phyloP scores from a whole-genome alignment of 2,113 vertebrate species.

The Miniopterus natalensis region DNA sequence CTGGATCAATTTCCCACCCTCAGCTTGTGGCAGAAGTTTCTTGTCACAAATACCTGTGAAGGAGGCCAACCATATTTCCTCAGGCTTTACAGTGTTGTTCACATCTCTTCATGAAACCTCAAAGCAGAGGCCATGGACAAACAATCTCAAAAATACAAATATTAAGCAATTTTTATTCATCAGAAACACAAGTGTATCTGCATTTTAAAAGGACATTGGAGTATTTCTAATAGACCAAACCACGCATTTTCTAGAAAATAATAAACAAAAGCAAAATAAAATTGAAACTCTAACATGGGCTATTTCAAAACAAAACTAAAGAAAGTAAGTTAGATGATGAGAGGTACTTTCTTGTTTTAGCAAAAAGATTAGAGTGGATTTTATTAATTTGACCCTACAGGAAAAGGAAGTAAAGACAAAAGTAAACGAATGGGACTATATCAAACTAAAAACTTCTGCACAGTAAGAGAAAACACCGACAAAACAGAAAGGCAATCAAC shows the following conservation, averaged over 20 bases:
- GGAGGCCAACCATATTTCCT: not conserved
- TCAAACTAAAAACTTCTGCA: not conserved
- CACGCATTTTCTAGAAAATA: not conserved
- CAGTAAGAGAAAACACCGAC: not conserved
- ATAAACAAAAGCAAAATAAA: not conserved
- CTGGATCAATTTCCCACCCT: not conserved
- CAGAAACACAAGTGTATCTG: not conserved
- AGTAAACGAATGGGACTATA: not conserved
- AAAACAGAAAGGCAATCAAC: not conserved
- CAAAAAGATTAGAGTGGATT: not conserved
- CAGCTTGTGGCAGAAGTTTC: not conserved
- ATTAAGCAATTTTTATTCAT: not conserved
- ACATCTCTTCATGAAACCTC: not conserved
- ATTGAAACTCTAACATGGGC: not conserved
- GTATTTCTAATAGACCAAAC: not conserved
- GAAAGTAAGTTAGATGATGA: not conserved
- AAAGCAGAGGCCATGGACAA: not conserved
- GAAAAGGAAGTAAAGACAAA: not conserved
- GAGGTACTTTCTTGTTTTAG: not conserved
- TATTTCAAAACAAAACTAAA: constrained; percentile 9
- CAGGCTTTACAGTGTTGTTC: not conserved
- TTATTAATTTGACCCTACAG: not conserved
- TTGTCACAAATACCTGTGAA: not conserved
- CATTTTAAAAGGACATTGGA: not conserved
- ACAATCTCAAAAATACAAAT: not conserved